Base-by-base conservation (phyloP, 2,797 vertebrate species). In the Pitangus sulphuratus region DNA sequence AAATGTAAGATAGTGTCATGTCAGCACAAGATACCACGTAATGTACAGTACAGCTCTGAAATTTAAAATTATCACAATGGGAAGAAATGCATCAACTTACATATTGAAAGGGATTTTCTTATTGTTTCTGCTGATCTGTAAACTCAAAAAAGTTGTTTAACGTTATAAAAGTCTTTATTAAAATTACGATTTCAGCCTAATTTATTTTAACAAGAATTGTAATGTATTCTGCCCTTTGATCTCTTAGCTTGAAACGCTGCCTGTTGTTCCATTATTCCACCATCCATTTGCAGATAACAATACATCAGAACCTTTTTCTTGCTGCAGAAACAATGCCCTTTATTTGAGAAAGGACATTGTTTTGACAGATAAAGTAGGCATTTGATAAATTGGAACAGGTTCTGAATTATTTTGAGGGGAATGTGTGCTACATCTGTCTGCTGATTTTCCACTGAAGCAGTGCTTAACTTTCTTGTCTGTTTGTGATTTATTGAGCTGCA, bases 371-470 rank as follows among this genome's bases (percentile, higher is more conserved):
- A 98, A 98, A 98, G 98, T 97, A 98, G 98, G 97, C 97, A 98
- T 98, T 98, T 98, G 98, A 98, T 98, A 98, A 98, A 98, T 98
- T 98, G 98, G 98, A 98, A 98, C 98, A 98, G 98, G 98, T 98
- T 98, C 97, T 98, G 98, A 98, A 98, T 98, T 98, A 98, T 98
- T 98, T 98, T 97, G 98, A 98, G 95, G 95, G 96, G 97, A 98
- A 98, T 98, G 96, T 97, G 94, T 95, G 94, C 97, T 98, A 98
- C 98, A 98, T 98, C 97, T 98, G 98, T 98, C 98, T 97, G 97
- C 97, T 98, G 97, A 96, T 97, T 98, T 98, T 97, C 97, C 96
- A 98, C 96, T 96, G 97, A 98, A 98, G 95, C 92, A 95, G 93
- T 96, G 96, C 97, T 98, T 98, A 98, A 98, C 97, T 98, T 98